These are phyloP conservation scores for Macrotus californicus DNA, from an alignment of 2,113 vertebrate genomes.

Conservation along the genomic window DNA sequence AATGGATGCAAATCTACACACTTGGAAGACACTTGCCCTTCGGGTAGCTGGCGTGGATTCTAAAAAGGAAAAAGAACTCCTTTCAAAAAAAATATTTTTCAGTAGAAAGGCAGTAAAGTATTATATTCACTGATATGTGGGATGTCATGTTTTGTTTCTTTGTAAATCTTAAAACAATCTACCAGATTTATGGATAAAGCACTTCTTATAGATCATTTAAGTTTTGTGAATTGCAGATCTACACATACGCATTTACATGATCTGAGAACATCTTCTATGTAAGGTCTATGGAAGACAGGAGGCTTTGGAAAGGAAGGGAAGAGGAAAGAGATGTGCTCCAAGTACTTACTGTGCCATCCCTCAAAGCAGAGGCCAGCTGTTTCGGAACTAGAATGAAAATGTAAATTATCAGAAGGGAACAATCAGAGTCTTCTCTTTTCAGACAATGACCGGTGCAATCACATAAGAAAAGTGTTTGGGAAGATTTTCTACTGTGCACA, in stretches of 20 bases:
- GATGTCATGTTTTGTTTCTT: background rate
- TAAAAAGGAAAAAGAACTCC: background rate
- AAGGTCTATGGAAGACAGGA: background rate
- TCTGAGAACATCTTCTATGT: conserved; percentile 3
- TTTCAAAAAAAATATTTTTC: background rate
- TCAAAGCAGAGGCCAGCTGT: conserved; percentile 64
- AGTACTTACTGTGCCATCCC: conserved; percentile 63
- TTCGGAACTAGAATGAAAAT: conserved; percentile 72
- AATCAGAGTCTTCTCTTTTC: conserved; percentile 67
- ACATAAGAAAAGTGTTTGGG: background rate
- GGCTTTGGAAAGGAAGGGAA: conserved; percentile 34
- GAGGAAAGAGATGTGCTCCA: background rate
- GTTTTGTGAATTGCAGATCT: conserved; percentile 43
- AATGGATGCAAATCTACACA: background rate
- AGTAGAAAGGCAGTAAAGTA: background rate
- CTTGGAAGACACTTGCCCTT: background rate
- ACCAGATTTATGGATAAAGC: background rate
- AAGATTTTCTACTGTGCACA: conserved; percentile 38
- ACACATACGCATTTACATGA: conserved; percentile 26
- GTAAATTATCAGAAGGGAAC: conserved; percentile 66
- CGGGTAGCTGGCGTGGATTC: background rate
- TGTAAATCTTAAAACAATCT: background rate
- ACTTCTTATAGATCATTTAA: conserved; percentile 26
- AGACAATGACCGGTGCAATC: conserved; percentile 47
- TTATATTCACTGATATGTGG: background rate